Percentiles rank a stretch among this genome's conserved stretches.
Conservation (phyloP, 2,113 vertebrate genomes). For the Mesoclemmys tuberculata region DNA sequence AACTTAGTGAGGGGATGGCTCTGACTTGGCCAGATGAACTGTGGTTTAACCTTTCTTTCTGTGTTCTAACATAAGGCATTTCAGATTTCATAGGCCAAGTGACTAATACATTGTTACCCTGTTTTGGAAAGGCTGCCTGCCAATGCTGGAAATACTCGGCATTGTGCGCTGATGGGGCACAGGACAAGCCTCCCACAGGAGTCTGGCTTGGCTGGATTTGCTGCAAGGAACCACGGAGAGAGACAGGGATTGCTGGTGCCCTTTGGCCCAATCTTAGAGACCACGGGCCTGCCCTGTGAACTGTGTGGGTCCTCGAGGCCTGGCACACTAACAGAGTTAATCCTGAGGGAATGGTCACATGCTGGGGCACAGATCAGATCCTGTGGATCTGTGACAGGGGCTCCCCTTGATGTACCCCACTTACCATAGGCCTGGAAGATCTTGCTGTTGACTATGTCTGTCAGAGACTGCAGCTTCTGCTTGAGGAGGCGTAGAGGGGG, state of each 20-base stretch:
- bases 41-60: neutral
- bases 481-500: slow-evolving; percentile 57
- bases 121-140: neutral
- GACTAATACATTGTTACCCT: neutral
- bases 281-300: neutral
- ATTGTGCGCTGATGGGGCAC: neutral
- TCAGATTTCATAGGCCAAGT: neutral
- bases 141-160: neutral
- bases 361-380: neutral
- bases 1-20: neutral
- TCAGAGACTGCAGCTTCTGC: slow-evolving; percentile 73
- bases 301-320: neutral
- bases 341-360: neutral
- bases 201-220: neutral
- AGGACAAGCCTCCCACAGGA: neutral
- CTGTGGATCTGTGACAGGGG: neutral
- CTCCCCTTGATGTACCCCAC: rapidly evolving
- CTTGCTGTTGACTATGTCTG: slow-evolving; percentile 34
- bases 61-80: neutral
- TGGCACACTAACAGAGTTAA: neutral
- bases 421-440: slow-evolving; percentile 60
- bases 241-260: neutral
- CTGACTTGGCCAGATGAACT: no score
- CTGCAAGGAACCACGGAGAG: no score
- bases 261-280: neutral